phyloP scores from a whole-genome alignment of 2,113 vertebrate genomes.

The Callithrix jacchus region DNA sequence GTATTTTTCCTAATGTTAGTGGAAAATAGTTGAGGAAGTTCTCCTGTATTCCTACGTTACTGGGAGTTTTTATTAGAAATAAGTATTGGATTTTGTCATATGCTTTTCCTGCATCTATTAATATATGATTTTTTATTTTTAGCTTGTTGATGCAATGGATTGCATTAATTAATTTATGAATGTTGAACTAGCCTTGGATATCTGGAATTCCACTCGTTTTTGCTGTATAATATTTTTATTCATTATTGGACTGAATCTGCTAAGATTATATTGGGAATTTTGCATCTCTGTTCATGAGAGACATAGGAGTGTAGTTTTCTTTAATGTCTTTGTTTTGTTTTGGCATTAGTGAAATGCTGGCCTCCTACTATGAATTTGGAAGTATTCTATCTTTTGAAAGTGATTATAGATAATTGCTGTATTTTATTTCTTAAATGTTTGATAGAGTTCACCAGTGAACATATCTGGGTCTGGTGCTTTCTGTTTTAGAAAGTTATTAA shows the following conservation, averaged over 20 bases:
- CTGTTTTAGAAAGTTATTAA: neutral
- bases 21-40: neutral
- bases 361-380: neutral
- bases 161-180: neutral
- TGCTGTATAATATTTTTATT: neutral
- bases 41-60: neutral
- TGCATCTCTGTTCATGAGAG: neutral
- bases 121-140: neutral
- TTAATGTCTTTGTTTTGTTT: neutral
- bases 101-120: neutral
- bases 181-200: neutral
- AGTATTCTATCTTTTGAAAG: neutral
- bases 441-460: neutral
- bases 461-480: neutral
- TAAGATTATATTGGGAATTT: neutral
- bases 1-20: neutral
- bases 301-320: neutral
- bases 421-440: neutral
- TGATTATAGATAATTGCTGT: neutral
- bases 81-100: neutral
- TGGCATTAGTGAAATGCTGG: neutral
- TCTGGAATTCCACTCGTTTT: neutral
- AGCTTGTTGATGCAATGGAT: neutral
- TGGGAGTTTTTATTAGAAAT: neutral
- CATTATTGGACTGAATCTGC: neutral